phyloP scores from a whole-genome alignment of 2,888 invertebrate genomes.

The Melieria picta region DNA sequence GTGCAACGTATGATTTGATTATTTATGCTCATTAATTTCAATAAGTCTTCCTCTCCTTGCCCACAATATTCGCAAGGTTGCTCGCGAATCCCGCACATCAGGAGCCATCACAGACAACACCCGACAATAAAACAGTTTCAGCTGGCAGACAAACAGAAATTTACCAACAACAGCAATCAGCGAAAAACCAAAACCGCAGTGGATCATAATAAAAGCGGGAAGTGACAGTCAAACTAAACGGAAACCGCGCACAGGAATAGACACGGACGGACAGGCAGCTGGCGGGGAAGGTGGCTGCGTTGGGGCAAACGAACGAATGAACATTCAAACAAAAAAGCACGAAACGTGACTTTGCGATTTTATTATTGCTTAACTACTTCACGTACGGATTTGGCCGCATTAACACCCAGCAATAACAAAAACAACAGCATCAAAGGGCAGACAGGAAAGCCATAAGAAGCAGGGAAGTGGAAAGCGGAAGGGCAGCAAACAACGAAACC shows the following conservation, averaged over 20 bases:
- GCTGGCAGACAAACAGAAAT: not conserved
- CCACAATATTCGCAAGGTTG: no score
- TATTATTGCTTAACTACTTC: slow-evolving; percentile 56
- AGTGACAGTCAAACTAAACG: not conserved
- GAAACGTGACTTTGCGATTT: slow-evolving; percentile 61
- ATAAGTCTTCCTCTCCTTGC: not conserved
- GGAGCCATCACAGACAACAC: no score
- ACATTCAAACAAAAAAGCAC: slow-evolving; percentile 43
- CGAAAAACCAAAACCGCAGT: slow-evolving; percentile 17
- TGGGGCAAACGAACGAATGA: slow-evolving; percentile 6
- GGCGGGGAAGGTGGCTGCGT: no score
- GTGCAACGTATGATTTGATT: slow-evolving; percentile 13
- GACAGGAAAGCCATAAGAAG: slow-evolving; percentile 2
- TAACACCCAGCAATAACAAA: slow-evolving; percentile 41
- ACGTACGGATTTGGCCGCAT: slow-evolving; percentile 45
- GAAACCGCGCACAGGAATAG: slow-evolving; percentile 1
- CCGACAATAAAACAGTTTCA: no score
- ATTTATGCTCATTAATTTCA: slow-evolving; percentile 21
- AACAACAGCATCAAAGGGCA: slow-evolving; percentile 22
- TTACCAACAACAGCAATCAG: not conserved
- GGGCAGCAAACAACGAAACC: slow-evolving; percentile 9
- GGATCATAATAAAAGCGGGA: slow-evolving; percentile 21
- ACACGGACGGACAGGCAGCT: slow-evolving; percentile 5
- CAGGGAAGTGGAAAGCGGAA: slow-evolving; percentile 4
- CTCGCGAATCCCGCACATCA: no score